A percentile compares a stretch with the other conserved stretches of the same genome.
Evolutionary conservation across 2,113 vertebrate genomes (phyloP).

Genomic region (Zosterops japonicus): DNA sequence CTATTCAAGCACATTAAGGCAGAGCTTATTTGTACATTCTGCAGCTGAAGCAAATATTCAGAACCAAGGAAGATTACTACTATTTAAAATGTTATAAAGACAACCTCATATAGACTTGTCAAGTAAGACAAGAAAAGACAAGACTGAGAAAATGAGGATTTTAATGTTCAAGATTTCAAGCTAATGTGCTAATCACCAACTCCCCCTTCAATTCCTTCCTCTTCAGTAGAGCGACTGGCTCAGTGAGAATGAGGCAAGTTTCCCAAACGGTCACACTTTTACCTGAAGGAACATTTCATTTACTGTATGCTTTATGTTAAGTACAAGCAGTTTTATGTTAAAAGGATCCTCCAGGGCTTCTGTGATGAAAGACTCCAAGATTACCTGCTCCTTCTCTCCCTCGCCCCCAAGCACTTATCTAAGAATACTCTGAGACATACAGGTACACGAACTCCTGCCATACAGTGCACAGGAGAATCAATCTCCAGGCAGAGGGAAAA

Average conservation of each 20-base stretch:
- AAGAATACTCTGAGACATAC: neutral
- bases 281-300: slow-evolving; percentile 13
- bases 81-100: slow-evolving; percentile 39
- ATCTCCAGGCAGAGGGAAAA: neutral
- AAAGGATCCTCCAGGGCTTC: neutral
- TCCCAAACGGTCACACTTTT: neutral
- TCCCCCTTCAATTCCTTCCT: neutral
- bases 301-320: neutral
- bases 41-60: slow-evolving; percentile 51
- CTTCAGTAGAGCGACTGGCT: neutral
- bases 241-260: neutral
- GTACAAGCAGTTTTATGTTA: neutral
- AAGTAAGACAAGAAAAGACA: slow-evolving; percentile 37
- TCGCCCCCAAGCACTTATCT: neutral
- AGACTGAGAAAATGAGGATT: neutral
- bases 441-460: neutral
- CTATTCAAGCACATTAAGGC: slow-evolving; percentile 55
- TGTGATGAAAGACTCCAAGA: neutral
- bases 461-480: neutral
- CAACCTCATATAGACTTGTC: slow-evolving; percentile 7
- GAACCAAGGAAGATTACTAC: slow-evolving; percentile 37
- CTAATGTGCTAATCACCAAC: neutral
- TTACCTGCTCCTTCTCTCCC: neutral
- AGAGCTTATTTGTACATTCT: slow-evolving; percentile 47
- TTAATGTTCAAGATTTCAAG: slow-evolving; percentile 4